Base-by-base conservation (phyloP, 64 coral and sea anemone genomes). In the Orbicella faveolata region DNA sequence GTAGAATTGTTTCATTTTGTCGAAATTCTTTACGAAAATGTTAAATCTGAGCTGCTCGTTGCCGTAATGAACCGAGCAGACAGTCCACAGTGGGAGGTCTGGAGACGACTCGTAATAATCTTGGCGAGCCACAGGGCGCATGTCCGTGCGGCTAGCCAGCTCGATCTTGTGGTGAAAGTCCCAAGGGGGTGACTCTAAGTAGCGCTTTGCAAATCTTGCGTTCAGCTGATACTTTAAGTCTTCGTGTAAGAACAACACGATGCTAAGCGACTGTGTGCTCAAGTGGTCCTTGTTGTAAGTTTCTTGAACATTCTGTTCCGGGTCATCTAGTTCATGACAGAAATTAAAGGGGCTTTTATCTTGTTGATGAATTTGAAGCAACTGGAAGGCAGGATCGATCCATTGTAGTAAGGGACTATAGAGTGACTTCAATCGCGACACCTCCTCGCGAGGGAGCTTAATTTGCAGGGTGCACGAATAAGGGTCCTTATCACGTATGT, bases 161-260 rank as follows among this genome's bases (percentile, higher is more conserved):
- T 97, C 95, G 35, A 97, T 97, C 36, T 94, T 97, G 63, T 97
- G 95, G 48, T 94, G 92, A n/a, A 98, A 94, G 6, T 75, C 41
- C 92, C 93, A 94, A 64, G 96, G 93, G 15, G 89, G 37, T 4
- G 64, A 89, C 23, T 75, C 18, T 25, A 94, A 84, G 89, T 92
- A 94, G 26, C 39, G 34, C 53, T 63, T 94, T 34, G 96, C 93
- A 44, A 89, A 86, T 80, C 75, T 84, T 64, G 93, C 93, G 14
- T 89, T 98, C 9, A 92, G 86, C 88, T 98, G 92, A 75, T 77
- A 89, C 80, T 83, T 65, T 52, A 89, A 25, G 52, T 97, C 79
- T 48, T 97, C 92, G 35, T 77, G 68, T 55, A 97, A 78, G 67
- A 97, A 97, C 48, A 97, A 41, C 53, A 97, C 74, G 34, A 97